Evolutionary conservation across 2,113 vertebrate species (phyloP).

Genomic region (Neomonachus schauinslandi): DNA sequence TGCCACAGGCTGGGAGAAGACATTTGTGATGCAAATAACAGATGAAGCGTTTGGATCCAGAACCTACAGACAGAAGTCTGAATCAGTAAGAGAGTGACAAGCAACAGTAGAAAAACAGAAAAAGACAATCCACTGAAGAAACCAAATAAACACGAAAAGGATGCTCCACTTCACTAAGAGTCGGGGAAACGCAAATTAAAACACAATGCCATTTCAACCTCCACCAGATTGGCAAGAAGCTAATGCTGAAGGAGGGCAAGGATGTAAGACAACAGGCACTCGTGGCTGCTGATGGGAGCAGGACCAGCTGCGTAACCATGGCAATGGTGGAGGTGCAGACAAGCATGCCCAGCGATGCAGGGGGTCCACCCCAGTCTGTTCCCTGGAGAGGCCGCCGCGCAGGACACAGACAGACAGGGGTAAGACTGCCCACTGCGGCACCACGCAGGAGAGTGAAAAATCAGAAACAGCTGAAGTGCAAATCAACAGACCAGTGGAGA

Average conservation of each 20-base stretch:
- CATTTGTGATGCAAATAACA: neutral
- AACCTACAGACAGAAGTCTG: neutral
- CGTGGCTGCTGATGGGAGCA: neutral
- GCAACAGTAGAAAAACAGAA: neutral
- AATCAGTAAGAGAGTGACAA: neutral
- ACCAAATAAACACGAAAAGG: neutral
- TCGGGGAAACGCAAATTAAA: neutral
- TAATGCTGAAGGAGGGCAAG: neutral
- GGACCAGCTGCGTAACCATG: neutral
- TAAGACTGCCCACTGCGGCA: neutral
- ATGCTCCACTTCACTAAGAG: neutral
- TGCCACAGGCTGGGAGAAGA: neutral
- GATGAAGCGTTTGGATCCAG: neutral
- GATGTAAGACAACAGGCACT: neutral
- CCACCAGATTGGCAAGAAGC: neutral
- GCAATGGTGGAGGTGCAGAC: neutral
- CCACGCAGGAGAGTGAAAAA: neutral
- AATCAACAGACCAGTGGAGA: neutral
- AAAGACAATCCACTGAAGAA: neutral
- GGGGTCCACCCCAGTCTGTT: rapidly evolving
- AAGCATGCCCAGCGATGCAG: rapidly evolving
- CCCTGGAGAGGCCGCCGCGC: neutral
- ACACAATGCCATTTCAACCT: neutral
- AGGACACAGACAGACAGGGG: neutral
- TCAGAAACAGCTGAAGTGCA: neutral